Percentiles rank a stretch among this genome's conserved stretches.
Evolutionary conservation across 1,140 invertebrate species (phyloP).

Genomic region (Sweltsa coloradensis): DNA sequence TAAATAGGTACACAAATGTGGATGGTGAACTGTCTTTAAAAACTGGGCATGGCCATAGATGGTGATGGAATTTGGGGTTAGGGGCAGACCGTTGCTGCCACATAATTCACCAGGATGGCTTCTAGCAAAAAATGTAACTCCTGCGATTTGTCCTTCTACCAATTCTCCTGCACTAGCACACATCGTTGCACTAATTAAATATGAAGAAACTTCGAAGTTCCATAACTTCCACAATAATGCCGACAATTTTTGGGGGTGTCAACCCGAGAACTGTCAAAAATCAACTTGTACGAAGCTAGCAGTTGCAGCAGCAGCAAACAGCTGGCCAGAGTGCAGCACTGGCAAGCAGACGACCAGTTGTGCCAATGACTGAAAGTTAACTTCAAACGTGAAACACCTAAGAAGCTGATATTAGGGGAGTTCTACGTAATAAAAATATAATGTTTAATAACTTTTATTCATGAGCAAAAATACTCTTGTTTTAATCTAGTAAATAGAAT

Average conservation of each 20-base stretch:
- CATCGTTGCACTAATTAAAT: neutral
- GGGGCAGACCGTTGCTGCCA: constrained; percentile 86
- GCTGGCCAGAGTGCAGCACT: too few relatives aligned
- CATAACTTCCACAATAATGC: neutral
- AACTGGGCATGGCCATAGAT: constrained; percentile 81
- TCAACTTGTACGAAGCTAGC: neutral
- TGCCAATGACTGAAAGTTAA: too few relatives aligned
- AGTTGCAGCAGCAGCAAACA: constrained; percentile 3
- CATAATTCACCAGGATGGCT: constrained; percentile 83
- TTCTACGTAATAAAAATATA: constrained; percentile 49
- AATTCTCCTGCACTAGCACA: neutral
- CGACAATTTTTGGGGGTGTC: neutral
- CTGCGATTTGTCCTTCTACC: constrained; percentile 43
- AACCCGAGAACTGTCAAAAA: neutral
- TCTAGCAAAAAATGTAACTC: constrained; percentile 81
- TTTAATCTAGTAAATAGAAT: too few relatives aligned
- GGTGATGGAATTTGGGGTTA: constrained; percentile 91
- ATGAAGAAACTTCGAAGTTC: neutral
- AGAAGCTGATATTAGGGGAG: too few relatives aligned
- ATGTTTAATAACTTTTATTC: constrained; percentile 62
- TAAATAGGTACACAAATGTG: constrained; percentile 75
- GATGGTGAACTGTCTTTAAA: constrained; percentile 66
- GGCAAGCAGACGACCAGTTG: too few relatives aligned
- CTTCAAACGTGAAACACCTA: too few relatives aligned
- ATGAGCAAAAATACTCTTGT: too few relatives aligned